Evolutionary conservation across 2,888 invertebrate genomes (phyloP).

Genomic region (Homarus gammarus): DNA sequence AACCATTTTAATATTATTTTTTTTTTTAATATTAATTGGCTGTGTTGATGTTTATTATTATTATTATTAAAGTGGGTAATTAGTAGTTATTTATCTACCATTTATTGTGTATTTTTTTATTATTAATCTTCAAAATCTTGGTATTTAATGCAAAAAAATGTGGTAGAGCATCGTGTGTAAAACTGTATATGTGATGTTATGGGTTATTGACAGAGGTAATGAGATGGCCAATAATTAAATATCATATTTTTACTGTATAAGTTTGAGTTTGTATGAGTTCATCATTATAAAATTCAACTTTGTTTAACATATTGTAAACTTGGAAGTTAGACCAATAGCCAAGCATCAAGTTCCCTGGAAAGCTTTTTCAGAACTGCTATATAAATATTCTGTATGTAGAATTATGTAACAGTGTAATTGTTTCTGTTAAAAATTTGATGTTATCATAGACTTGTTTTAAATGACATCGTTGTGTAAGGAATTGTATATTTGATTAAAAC

Average conservation of each 20-base stretch:
- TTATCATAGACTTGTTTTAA: neutral
- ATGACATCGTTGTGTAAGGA: neutral
- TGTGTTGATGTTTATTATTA: conserved; percentile 16
- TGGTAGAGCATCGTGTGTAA: neutral
- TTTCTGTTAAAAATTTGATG: neutral
- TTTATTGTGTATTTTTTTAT: conserved; percentile 4
- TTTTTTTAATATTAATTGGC: neutral
- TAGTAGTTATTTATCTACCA: conserved; percentile 13
- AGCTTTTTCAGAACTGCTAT: neutral
- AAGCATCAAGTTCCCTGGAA: neutral
- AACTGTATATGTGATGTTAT: neutral
- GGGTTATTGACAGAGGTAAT: neutral
- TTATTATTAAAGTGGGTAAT: conserved; percentile 36
- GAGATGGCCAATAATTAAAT: neutral
- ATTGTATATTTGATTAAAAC: neutral
- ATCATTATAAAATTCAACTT: neutral
- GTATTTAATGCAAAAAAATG: neutral
- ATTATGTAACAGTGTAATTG: neutral
- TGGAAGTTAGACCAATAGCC: neutral
- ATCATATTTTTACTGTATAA: neutral
- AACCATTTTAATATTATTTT: conserved; percentile 16
- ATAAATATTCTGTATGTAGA: neutral
- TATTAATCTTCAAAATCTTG: neutral
- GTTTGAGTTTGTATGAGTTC: neutral
- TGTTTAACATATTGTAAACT: neutral